Percentiles rank a stretch among this genome's conserved stretches.
These are phyloP conservation scores for Luperina nickerlii DNA, from an alignment of 2,888 invertebrate genomes.

Conservation along the genomic window DNA sequence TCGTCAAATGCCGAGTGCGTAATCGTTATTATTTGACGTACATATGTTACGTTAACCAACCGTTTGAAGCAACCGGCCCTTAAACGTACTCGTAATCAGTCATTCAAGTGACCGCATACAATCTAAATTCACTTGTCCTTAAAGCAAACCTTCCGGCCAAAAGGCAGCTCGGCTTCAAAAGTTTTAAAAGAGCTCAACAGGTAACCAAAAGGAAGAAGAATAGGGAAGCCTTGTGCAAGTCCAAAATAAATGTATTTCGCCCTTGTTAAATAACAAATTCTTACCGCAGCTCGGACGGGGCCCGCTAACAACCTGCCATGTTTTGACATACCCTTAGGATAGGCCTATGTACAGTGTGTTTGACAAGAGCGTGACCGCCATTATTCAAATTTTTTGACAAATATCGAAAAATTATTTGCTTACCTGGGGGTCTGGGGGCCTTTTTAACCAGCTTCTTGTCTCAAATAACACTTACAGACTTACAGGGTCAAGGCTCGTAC, in stretches of 20 bases:
- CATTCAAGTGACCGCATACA: not conserved
- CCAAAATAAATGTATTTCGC: not conserved
- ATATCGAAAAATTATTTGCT: too few species aligned
- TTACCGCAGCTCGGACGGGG: conserved; percentile 1
- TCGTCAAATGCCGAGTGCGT: too few species aligned
- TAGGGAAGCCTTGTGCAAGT: not conserved
- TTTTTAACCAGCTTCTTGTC: not conserved
- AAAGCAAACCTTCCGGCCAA: not conserved
- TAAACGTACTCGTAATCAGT: too few species aligned
- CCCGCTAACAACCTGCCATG: conserved; percentile 20
- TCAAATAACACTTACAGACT: not conserved
- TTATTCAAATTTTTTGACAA: not conserved
- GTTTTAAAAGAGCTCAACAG: not conserved
- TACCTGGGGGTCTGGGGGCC: not conserved
- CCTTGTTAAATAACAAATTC: conserved; percentile 36
- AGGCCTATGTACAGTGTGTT: not conserved
- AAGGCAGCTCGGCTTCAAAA: not conserved
- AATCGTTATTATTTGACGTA: too few species aligned
- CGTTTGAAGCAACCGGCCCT: too few species aligned
- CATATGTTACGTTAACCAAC: too few species aligned
- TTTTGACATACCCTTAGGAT: conserved; percentile 20
- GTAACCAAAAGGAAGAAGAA: not conserved
- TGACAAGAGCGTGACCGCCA: not conserved
- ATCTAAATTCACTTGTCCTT: not conserved
- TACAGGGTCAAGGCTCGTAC: too few species aligned